phyloP scores from a whole-genome alignment of 2,113 vertebrate genomes.

The Puma concolor region DNA sequence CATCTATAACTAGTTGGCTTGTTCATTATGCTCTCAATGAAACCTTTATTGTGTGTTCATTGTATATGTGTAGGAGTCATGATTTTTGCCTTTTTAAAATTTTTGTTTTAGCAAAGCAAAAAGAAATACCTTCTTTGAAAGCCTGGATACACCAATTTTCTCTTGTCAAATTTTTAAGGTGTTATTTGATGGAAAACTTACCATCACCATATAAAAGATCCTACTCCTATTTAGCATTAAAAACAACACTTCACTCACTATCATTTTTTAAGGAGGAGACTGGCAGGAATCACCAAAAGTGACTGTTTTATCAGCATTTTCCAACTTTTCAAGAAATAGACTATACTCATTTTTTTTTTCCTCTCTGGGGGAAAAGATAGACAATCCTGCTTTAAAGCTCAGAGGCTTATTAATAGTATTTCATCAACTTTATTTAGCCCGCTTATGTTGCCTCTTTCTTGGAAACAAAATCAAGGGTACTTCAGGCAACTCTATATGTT shows the following conservation, averaged over 20 bases:
- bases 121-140: neutral
- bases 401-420: constrained; percentile 15
- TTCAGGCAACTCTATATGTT: neutral
- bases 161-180: neutral
- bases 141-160: neutral
- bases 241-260: neutral
- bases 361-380: neutral
- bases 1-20: neutral
- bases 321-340: neutral
- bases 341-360: neutral
- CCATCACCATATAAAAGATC: neutral
- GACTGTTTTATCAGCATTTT: neutral
- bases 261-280: neutral
- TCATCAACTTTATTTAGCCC: constrained; percentile 11
- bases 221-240: neutral
- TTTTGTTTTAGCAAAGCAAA: neutral
- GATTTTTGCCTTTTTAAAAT: constrained; percentile 25
- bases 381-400: neutral
- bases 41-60: neutral
- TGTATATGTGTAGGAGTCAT: neutral
- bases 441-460: neutral
- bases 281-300: neutral
- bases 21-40: neutral
- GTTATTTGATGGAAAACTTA: neutral
- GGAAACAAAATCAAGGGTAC: neutral